Evolutionary conservation across 2,888 invertebrate genomes (phyloP), one percentile per base, ranked within the genome.

Genomic region (Chloroclystis v-ata): DNA sequence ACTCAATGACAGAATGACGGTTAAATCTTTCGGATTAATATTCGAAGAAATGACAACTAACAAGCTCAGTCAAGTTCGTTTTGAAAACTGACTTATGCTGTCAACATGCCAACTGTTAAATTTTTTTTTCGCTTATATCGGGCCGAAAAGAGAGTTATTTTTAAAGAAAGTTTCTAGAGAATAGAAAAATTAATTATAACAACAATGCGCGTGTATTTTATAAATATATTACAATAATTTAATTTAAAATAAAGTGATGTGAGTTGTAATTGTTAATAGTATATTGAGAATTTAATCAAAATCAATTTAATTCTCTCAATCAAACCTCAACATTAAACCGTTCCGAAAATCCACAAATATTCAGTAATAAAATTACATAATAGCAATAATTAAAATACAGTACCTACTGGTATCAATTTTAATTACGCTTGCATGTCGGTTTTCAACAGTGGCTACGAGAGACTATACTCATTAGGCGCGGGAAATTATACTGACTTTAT

Each of bases 401-500:
- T 14, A n/a, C n/a, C n/a, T n/a, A n/a, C 14, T 14, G 49, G 46
- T 52, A 52, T 52, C 29, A 38, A 47, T 56, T 56, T 58, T 58
- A 56, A 58, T 56, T 56, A 54, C 45, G 42, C 42, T 14, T 16
- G 13, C 52, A 48, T 43, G 44, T 41, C 45, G 35, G 49, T 44
- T 53, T 50, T 54, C 14, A 33, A 33, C 32, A 16, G 32, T 14
- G n/a, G 37, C 47, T 43, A 25, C 20, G n/a, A n/a, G n/a, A 32
- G 47, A 41, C 49, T 44, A 61, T 70, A 69, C 71, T 76, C 75
- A 76, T 82, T 82, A 81, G 61, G 72, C 68, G 66, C 67, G 72
- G 78, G 72, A 75, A 80, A 71, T 68, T 73, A 82, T 79, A 80
- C 66, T 43, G 56, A 60, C 61, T 66, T 71, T 66, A 67, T 75